phyloP scores from a whole-genome alignment of 2,888 invertebrate species.

The Plebejus anna region DNA sequence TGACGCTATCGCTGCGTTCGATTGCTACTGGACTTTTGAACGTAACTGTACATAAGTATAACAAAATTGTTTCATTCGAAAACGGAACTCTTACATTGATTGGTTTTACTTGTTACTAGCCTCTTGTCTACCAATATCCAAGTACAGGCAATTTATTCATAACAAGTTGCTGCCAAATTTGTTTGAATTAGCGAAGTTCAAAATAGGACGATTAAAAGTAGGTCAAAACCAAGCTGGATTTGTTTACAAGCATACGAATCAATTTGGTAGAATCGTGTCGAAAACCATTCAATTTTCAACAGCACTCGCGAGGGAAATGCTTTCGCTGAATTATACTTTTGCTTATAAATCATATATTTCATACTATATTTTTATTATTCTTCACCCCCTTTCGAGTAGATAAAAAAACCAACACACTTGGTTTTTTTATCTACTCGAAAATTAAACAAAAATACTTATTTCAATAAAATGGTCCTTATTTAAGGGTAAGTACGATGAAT shows the following conservation, averaged over 20 bases:
- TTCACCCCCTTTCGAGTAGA: too few species aligned
- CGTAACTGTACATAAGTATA: too few species aligned
- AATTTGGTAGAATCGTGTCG: slow-evolving; percentile 24
- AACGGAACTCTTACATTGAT: not conserved
- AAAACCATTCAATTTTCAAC: slow-evolving; percentile 16
- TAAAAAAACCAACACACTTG: too few species aligned
- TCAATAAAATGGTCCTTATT: too few species aligned
- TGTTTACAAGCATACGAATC: slow-evolving; percentile 22
- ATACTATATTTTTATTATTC: not conserved
- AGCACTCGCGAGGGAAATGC: slow-evolving; percentile 1
- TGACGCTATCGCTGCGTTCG: too few species aligned
- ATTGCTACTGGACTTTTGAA: too few species aligned
- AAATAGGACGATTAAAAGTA: slow-evolving; percentile 16
- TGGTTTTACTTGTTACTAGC: not conserved
- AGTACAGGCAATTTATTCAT: not conserved
- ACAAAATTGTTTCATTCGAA: not conserved
- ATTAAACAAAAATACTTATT: too few species aligned
- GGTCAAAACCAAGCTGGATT: slow-evolving; percentile 16
- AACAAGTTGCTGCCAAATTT: not conserved
- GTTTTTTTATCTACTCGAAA: too few species aligned
- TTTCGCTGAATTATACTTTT: not conserved
- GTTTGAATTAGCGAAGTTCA: slow-evolving; percentile 10
- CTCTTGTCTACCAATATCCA: not conserved
- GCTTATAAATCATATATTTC: not conserved
- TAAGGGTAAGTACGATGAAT: not conserved